These are phyloP conservation scores for Eudemis profundana DNA, from an alignment of 2,888 invertebrate genomes.

Conservation along the genomic window DNA sequence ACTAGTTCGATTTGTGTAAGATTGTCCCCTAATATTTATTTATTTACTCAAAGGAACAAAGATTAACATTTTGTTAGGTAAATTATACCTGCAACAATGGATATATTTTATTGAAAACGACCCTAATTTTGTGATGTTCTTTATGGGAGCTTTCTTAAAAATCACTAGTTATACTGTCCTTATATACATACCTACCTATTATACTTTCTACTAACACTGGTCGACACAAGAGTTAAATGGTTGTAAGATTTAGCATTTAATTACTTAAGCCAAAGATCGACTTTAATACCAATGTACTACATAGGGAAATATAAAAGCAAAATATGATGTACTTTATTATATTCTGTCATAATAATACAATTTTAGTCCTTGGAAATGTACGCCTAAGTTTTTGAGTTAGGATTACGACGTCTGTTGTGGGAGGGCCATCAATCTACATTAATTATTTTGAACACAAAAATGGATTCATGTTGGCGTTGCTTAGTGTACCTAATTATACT, in stretches of 20 bases:
- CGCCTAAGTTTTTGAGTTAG: not conserved
- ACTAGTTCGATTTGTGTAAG: no score
- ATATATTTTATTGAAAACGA: no score
- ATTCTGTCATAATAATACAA: conserved; percentile 3
- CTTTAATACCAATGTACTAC: not conserved
- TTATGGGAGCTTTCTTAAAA: no score
- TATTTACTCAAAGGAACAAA: no score
- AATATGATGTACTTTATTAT: not conserved
- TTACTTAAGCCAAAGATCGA: not conserved
- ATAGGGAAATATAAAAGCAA: not conserved
- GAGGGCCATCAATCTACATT: conserved; percentile 22
- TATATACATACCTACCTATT: no score
- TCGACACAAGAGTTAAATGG: not conserved
- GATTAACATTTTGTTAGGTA: no score
- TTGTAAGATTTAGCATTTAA: not conserved
- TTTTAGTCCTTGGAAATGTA: conserved; percentile 15
- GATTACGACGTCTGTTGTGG: conserved; percentile 18
- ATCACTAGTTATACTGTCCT: no score
- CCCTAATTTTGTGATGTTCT: no score
- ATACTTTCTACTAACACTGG: no score
- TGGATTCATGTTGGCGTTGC: conserved; percentile 25
- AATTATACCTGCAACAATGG: no score
- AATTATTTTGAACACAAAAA: conserved; percentile 17
- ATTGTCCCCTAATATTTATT: no score
- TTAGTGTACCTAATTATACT: not conserved